Percentiles rank a stretch among this genome's conserved stretches.
Conservation (phyloP, 1,140 invertebrate genomes). For the Elysia chlorotica region DNA sequence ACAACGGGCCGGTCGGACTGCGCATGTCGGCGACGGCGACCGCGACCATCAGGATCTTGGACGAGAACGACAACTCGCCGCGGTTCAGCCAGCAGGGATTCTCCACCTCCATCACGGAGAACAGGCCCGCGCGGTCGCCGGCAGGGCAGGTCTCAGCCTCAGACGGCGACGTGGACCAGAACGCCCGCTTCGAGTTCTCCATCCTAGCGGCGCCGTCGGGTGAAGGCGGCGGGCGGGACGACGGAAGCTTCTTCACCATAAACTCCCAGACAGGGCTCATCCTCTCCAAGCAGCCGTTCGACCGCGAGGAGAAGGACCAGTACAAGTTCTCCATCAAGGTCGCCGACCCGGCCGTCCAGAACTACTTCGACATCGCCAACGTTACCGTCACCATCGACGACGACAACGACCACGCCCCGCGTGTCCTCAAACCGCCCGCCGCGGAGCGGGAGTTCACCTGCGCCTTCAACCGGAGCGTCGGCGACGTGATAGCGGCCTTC, state of each 20-base stretch:
- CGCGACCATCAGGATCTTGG: constrained; percentile 66
- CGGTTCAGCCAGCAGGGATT: constrained; percentile 37
- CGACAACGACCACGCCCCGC: constrained; percentile 91
- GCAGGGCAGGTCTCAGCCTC: constrained; percentile 81
- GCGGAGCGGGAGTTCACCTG: constrained; percentile 40
- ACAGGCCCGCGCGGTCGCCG: constrained; percentile 72
- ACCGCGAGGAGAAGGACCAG: constrained; percentile 78
- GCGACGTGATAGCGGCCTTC: constrained; percentile 33
- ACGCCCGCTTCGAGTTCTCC: constrained; percentile 82
- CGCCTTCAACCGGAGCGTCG: constrained; percentile 31
- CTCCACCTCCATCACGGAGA: constrained; percentile 69
- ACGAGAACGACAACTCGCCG: constrained; percentile 68
- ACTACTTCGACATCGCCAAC: constrained; percentile 64
- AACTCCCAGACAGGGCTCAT: constrained; percentile 67
- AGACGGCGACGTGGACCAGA: constrained; percentile 86
- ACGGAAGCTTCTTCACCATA: constrained; percentile 54
- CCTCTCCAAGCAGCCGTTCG: constrained; percentile 75
- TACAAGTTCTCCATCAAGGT: constrained; percentile 77
- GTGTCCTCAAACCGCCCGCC: constrained; percentile 49
- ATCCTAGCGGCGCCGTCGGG: constrained; percentile 74
- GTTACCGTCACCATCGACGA: constrained; percentile 65
- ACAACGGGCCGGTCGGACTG: constrained; percentile 68
- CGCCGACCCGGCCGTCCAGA: constrained; percentile 73
- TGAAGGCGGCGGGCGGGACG: neutral
- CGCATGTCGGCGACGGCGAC: constrained; percentile 30